These are phyloP conservation scores for Diploscapter pachys DNA, from an alignment of 1,140 invertebrate genomes.

Conservation along the genomic window DNA sequence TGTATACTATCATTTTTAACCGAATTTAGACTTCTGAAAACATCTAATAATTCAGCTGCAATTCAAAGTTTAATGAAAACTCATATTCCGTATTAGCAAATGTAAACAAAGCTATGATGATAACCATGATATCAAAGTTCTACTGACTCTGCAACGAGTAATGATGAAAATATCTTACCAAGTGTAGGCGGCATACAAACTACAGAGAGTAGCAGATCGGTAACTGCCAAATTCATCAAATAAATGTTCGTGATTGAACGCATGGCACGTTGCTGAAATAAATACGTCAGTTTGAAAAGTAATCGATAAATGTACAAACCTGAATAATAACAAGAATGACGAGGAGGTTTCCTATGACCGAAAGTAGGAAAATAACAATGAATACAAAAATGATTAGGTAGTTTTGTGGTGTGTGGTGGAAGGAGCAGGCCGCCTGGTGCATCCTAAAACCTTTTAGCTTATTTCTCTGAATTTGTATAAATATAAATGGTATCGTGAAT, in stretches of 20 bases:
- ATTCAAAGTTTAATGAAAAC: background rate
- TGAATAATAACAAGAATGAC: slow-evolving; percentile 39
- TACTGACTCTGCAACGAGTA: background rate
- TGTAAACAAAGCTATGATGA: background rate
- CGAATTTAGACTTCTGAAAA: background rate
- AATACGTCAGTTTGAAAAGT: background rate
- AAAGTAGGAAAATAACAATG: slow-evolving; percentile 35
- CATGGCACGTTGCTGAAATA: slow-evolving; percentile 41
- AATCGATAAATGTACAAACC: slow-evolving; percentile 21
- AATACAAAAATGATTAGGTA: slow-evolving; percentile 35
- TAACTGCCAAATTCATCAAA: slow-evolving; percentile 42
- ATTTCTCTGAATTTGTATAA: too few relatives aligned
- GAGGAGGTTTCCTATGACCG: slow-evolving; percentile 35
- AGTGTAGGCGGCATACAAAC: slow-evolving; percentile 44
- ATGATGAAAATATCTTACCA: slow-evolving; percentile 6
- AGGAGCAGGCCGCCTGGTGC: background rate
- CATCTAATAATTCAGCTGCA: background rate
- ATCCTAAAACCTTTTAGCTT: too few relatives aligned
- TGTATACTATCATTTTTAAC: too few relatives aligned
- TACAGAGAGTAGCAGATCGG: slow-evolving; percentile 39
- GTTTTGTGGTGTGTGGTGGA: slow-evolving; percentile 30
- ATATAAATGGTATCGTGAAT: too few relatives aligned
- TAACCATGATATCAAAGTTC: background rate
- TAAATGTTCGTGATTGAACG: slow-evolving; percentile 42
- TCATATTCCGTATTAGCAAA: background rate